Evolutionary conservation across 2,113 vertebrate species (phyloP).

Genomic region (Cyrtonyx montezumae): DNA sequence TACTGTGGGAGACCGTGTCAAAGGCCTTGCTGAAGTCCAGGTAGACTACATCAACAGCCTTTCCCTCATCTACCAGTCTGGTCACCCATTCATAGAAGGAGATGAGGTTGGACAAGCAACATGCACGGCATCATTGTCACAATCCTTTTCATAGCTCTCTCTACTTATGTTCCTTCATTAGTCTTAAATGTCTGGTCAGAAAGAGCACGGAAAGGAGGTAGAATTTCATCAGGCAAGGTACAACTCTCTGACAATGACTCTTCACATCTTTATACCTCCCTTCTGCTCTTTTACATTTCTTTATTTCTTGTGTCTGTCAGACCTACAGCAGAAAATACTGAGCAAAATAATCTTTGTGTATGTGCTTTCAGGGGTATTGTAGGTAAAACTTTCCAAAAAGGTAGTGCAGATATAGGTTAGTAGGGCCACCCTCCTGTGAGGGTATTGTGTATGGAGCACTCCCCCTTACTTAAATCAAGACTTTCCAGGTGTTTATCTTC

Average conservation of each 20-base stretch:
- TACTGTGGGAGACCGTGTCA: no score
- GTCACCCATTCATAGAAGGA: no score
- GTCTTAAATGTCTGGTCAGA: not conserved
- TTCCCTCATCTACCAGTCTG: no score
- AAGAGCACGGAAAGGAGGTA: not conserved
- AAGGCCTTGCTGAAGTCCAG: no score
- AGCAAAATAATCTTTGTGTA: not conserved
- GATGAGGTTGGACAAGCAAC: no score
- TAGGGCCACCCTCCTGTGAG: accelerated
- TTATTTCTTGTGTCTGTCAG: not conserved
- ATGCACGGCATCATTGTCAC: accelerated
- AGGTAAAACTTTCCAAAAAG: not conserved
- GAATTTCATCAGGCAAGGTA: not conserved
- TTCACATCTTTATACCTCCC: not conserved
- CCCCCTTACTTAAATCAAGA: not conserved
- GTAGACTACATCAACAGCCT: no score
- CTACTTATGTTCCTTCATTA: not conserved
- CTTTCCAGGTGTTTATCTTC: not conserved
- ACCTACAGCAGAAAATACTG: not conserved
- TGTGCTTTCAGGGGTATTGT: not conserved
- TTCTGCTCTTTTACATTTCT: not conserved
- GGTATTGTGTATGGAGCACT: accelerated
- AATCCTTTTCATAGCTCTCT: accelerated
- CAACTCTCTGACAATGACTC: not conserved
- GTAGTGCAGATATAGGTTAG: not conserved